Conservation (phyloP, 1,140 invertebrate genomes). For the Leptestheria dahalacensis region DNA sequence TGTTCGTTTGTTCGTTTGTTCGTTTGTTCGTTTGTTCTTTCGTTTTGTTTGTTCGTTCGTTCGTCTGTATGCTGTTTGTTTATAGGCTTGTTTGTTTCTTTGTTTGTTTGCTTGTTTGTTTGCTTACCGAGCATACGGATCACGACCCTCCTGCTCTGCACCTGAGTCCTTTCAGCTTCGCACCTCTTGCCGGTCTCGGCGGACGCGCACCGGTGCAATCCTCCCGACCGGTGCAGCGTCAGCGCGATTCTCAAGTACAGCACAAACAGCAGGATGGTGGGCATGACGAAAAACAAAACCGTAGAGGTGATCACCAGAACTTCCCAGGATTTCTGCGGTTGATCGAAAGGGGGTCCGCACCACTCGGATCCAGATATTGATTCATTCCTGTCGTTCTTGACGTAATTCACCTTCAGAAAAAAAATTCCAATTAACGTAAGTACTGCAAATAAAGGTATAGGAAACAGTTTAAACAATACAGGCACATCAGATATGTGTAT, state of each 20-base stretch:
- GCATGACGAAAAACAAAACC: constrained; percentile 25
- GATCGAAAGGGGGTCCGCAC: constrained; percentile 26
- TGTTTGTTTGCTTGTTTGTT: not conserved
- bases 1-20: no score
- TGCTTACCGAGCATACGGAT: constrained; percentile 49
- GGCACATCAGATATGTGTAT: no score
- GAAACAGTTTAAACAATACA: no score
- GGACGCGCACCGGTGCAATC: constrained; percentile 12
- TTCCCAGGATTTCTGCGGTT: constrained; percentile 25
- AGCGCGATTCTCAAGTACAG: constrained; percentile 22
- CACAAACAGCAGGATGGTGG: constrained; percentile 22
- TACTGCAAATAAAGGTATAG: no score
- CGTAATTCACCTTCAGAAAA: constrained; percentile 18
- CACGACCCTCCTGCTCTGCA: constrained; percentile 28
- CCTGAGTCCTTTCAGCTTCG: constrained; percentile 20
- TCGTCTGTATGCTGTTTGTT: no score
- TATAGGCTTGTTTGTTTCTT: no score
- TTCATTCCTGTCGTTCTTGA: constrained; percentile 10
- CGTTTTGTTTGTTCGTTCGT: no score
- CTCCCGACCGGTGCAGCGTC: constrained; percentile 16
- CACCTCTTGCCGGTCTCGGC: constrained; percentile 17
- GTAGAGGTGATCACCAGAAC: constrained; percentile 27
- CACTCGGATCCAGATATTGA: constrained; percentile 25
- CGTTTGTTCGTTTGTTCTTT: no score
- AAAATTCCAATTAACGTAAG: no score